These are phyloP conservation scores for Idaea biselata DNA, from an alignment of 2,888 invertebrate species.

Conservation along the genomic window DNA sequence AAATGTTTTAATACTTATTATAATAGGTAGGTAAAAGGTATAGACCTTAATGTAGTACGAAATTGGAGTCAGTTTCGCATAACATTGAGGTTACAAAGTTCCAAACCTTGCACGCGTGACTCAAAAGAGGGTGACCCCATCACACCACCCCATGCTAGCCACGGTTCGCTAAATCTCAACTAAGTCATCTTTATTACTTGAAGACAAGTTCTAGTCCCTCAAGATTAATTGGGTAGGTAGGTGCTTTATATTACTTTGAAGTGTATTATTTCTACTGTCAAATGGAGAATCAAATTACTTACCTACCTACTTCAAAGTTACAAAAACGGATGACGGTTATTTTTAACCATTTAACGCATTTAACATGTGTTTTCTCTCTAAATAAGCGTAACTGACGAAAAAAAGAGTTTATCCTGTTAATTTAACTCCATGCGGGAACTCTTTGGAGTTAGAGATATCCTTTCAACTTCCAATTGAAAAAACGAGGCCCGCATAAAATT, in stretches of 20 bases:
- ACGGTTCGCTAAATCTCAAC: not conserved
- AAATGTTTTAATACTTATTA: no score
- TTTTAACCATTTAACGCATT: not conserved
- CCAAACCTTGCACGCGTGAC: not conserved
- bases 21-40: no score
- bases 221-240: not conserved
- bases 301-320: not conserved
- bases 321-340: not conserved
- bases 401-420: not conserved
- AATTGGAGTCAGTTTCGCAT: not conserved
- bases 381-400: not conserved
- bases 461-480: not conserved
- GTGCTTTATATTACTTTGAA: not conserved
- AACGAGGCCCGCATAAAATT: not conserved
- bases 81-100: not conserved
- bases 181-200: not conserved
- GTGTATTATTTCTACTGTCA: not conserved
- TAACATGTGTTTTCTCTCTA: not conserved
- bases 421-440: not conserved
- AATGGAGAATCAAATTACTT: not conserved
- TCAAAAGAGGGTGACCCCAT: not conserved
- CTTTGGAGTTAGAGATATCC: not conserved
- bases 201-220: not conserved
- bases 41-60: no score
- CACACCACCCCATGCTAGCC: not conserved